These are phyloP conservation scores for Porites cylindrica DNA, from an alignment of 92 coral and sea anemone species.

Conservation along the genomic window DNA sequence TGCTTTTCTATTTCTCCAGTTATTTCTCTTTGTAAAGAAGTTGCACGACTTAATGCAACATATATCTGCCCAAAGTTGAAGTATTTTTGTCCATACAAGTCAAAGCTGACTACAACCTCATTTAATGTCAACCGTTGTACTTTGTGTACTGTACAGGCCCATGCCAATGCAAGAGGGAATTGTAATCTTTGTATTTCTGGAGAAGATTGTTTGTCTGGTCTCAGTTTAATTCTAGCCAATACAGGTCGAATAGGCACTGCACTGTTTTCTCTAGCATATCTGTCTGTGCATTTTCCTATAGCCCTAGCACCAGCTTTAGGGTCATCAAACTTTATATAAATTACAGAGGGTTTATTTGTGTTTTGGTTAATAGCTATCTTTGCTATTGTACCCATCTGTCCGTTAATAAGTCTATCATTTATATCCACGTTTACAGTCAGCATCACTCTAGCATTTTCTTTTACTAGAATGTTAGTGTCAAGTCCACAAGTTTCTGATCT, in stretches of 20 bases:
- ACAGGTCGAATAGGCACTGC: conserved; percentile 59
- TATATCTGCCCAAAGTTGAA: conserved; percentile 46
- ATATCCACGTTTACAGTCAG: no score
- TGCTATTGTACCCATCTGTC: no score
- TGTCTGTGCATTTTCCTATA: conserved; percentile 17
- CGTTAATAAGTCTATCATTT: no score
- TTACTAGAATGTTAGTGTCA: no score
- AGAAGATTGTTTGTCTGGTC: conserved; percentile 60
- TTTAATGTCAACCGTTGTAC: conserved; percentile 32
- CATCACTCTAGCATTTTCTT: conserved; percentile 11
- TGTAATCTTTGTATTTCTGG: conserved; percentile 64
- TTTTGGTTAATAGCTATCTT: no score
- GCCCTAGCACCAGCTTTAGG: no score
- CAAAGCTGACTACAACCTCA: conserved; percentile 20
- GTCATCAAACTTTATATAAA: no score
- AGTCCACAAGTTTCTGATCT: no score
- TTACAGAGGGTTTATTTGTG: no score
- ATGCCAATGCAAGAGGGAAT: conserved; percentile 27
- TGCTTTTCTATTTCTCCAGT: neutral
- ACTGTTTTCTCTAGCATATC: conserved; percentile 27
- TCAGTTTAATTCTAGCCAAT: conserved; percentile 46
- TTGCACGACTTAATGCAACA: conserved; percentile 20
- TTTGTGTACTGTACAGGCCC: neutral
- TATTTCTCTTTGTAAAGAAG: neutral
- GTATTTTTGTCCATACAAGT: conserved; percentile 24